Base-by-base conservation (phyloP, 2,113 vertebrate genomes). In the Prunella fulvescens region DNA sequence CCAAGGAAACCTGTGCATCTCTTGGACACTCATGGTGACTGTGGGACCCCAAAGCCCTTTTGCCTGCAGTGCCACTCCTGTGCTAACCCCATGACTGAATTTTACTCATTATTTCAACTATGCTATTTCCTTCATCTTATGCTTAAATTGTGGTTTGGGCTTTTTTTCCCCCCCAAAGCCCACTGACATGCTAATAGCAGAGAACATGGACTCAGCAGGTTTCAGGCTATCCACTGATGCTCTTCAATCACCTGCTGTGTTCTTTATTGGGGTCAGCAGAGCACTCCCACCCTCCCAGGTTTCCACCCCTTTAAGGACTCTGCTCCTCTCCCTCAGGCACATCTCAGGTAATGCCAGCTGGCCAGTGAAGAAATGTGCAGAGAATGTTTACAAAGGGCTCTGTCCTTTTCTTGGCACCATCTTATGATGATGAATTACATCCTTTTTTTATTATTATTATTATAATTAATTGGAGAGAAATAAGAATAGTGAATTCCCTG, bases 21-120 rank as follows among this genome's bases (percentile, higher is more conserved):
- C 28, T 89, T 47, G 60, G 58, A 14, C 12, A 28, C 66, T 50
- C 25, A 14, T 17, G 12, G 25, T 47, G 60, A 24, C 28, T 73
- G 64, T 78, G 78, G 25, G 40, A 50, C 15, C 15, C 28, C 35
- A 76, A 8, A 48, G 47, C 31, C 20, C n/a, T 19, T 6, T 40
- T 56, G 33, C 13, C 57, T 66, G 16, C 44, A 57, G 2, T 3
- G 1, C 37, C 17, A 28, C 1, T 1, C 7, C 19, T 47, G 37
- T 47, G 40, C 5, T 22, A 56, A 39, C 11, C 26, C 48, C 37
- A 15, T 14, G 10, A 40, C 0, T 13, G 13, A 81, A 53, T 88
- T 93, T 85, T 44, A 28, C 11, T 28, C 6, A 0, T 29, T 28
- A 20, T 44, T 60, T 39, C 19, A 72, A 3, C 28, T 13, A 3